Evolutionary conservation across 2,888 invertebrate genomes (phyloP).

Genomic region (Coelogynopora nodosa): DNA sequence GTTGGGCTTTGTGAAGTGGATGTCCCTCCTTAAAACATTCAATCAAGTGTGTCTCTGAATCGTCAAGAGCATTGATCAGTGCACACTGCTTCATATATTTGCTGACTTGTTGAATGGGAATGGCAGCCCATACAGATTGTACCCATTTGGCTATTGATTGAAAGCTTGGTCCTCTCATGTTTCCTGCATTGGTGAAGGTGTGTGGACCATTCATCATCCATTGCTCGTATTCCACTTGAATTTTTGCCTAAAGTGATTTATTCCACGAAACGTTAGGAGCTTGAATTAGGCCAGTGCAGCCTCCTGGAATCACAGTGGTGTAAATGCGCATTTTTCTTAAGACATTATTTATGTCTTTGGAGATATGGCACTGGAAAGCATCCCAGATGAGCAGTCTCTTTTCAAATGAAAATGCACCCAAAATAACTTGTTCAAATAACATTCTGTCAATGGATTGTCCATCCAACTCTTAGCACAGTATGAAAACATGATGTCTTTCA

Average conservation of each 20-base stretch:
- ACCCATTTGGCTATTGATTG: background rate
- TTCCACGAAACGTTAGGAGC: background rate
- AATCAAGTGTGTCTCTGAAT: background rate
- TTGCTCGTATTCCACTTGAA: background rate
- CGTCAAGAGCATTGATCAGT: background rate
- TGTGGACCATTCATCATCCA: background rate
- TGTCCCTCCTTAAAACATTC: background rate
- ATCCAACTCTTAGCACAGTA: constrained; percentile 47
- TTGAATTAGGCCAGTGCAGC: background rate
- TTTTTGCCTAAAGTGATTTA: background rate
- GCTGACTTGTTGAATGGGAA: background rate
- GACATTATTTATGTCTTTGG: background rate
- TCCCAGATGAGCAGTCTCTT: background rate
- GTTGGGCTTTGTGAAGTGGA: background rate
- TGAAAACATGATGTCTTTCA: constrained; percentile 37
- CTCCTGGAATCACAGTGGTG: background rate
- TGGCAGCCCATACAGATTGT: background rate
- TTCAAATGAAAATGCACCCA: background rate
- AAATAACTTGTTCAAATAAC: background rate
- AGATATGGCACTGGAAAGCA: background rate
- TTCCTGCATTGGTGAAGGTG: background rate
- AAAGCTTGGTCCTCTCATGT: background rate
- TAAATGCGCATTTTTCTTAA: background rate
- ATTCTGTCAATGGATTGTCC: constrained; percentile 48
- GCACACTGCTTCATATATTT: background rate